These are phyloP conservation scores for Cyrtonyx montezumae DNA, from an alignment of 2,113 vertebrate species.

Conservation along the genomic window DNA sequence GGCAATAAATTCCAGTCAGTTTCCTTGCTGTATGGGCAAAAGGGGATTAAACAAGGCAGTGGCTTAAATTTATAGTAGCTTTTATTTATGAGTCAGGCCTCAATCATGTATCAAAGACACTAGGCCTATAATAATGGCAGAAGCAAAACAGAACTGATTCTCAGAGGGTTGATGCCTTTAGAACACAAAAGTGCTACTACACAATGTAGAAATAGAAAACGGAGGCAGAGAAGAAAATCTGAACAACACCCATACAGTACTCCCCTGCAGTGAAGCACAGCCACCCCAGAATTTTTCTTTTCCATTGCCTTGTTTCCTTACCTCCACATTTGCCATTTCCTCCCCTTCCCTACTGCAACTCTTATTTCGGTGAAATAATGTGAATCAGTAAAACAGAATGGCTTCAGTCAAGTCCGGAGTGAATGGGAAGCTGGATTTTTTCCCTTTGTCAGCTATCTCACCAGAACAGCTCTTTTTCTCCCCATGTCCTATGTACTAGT, in stretches of 20 bases:
- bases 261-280: neutral
- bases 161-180: conserved; percentile 63
- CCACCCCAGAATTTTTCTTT: conserved; percentile 8
- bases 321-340: neutral
- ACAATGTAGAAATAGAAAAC: conserved; percentile 17
- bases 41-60: conserved; percentile 74
- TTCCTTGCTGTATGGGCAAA: conserved; percentile 74
- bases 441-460: conserved; percentile 51
- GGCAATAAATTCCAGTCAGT: conserved; percentile 73
- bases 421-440: neutral
- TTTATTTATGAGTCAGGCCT: conserved; percentile 76
- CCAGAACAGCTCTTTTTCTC: conserved; percentile 41
- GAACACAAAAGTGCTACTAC: conserved; percentile 40
- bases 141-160: conserved; percentile 60
- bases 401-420: neutral
- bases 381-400: conserved; percentile 27
- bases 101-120: conserved; percentile 74
- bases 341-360: neutral
- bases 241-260: conserved; percentile 1
- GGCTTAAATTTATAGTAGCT: conserved; percentile 75
- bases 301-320: conserved; percentile 13
- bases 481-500: neutral
- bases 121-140: conserved; percentile 65
- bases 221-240: neutral
- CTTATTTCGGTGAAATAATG: neutral